Evolutionary conservation across 2,113 vertebrate species (phyloP), one percentile per base, ranked within the genome.

Genomic region (Herpetotheres cachinnans): DNA sequence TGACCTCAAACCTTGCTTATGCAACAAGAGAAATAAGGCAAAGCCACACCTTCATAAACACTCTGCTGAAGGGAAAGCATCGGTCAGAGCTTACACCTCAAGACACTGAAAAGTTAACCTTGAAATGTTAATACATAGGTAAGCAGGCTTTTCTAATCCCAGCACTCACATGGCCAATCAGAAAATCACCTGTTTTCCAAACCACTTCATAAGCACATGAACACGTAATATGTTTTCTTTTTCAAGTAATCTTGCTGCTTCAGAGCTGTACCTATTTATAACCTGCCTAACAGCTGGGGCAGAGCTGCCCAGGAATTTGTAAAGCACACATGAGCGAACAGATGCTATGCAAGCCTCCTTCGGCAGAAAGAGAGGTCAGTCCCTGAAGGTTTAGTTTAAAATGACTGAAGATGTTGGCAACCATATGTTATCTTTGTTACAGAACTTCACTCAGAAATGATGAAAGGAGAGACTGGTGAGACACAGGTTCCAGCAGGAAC

Each of bases 211-310:
- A 58, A 89, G 72, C 66, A 69, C n/a, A 62, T 63, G 55, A 79
- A 77, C 3, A 3, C n/a, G 7, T 38, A 29, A 47, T 44, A 59
- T 67, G 93, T 78, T 44, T 84, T 88, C 46, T 83, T 85, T 89
- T 89, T 59, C 46, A 63, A 86, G 69, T 71, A 83, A 59, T 92
- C 40, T 70, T 92, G 38, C 32, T 66, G 50, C 71, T 82, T 94
- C 63, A 29, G 77, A 93, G 47, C 52, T 91, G 36, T 87, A 4
- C 74, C 27, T 92, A 47, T 93, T 97, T 92, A 88, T 77, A 96
- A 89, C 19, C 49, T 63, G 54, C 82, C 55, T 49, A 56, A 90
- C 58, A 91, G 56, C 89, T 73, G 63, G 71, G 72, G 59, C 36
- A 84, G 65, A 87, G 77, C 52, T 89, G 46, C 27, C 46, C 50